Base-by-base conservation (phyloP, 2,888 invertebrate genomes). In the Tachina fera region DNA sequence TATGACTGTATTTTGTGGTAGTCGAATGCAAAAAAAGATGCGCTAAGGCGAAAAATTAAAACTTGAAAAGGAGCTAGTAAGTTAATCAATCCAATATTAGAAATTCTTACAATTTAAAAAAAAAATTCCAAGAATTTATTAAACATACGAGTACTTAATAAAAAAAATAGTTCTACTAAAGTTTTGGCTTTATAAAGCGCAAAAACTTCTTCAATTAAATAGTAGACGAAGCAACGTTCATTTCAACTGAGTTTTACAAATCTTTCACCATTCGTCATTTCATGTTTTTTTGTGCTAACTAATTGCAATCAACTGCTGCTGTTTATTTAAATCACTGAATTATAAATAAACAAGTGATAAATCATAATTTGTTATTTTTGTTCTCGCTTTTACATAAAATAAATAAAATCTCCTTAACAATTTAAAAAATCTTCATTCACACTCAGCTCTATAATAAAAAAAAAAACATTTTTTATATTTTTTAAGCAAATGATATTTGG, bases 331-430 rank as follows among this genome's bases (percentile, higher is more conserved):
- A 86, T 80, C 83, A 75, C 14, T n/a, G 74, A 72, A 72, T 76
- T 79, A 49, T 76, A 86, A 79, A 86, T 80, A 86, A 86, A 86
- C 79, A 86, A 83, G 72, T 75, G 78, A 82, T 85, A 75, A 86
- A 86, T 86, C 83, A 86, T 80, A 61, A 10, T 58, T 56, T 41
- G 0, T 31, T 4, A 4, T 13, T 51, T 68, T 68, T 43, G 31
- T 75, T 60, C 51, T 75, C 22, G 49, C 61, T 61, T 68, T 60
- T 61, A 31, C 43, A 53, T 53, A 16, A 68, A 53, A n/a, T 56
- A 68, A 31, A 9, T 16, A 16, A 68, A 68, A 79, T 79, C 67
- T 67, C 53, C 43, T 58, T 22, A 65, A 80, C 68, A 68, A 79
- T 72, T 76, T 51, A 76, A 67, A 76, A 19, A 56, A 58, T 78